These are phyloP conservation scores for Cerastis leucographa DNA, from an alignment of 2,888 invertebrate genomes.

Conservation along the genomic window DNA sequence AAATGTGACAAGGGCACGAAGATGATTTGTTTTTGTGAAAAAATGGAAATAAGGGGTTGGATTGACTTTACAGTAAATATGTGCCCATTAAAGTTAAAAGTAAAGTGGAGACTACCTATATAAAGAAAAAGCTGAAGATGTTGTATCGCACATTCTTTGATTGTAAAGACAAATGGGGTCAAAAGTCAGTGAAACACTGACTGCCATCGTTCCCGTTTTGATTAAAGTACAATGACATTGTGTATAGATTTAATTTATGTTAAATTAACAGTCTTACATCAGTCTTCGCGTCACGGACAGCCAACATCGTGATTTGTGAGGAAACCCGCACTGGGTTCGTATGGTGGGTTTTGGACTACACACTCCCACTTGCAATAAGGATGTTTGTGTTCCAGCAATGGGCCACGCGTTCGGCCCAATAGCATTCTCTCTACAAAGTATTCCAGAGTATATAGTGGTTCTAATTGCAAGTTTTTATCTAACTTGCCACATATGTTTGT, in stretches of 20 bases:
- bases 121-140: background rate
- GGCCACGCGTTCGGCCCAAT: background rate
- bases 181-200: constrained; percentile 45
- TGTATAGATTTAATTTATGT: background rate
- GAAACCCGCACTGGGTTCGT: background rate
- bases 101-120: background rate
- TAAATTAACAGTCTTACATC: background rate
- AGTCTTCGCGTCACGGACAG: background rate
- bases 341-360: background rate
- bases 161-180: constrained; percentile 37
- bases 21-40: background rate
- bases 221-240: constrained; percentile 47
- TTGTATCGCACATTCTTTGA: background rate
- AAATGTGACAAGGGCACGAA: too few species aligned
- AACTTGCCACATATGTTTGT: too few species aligned
- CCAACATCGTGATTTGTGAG: background rate
- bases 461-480: too few species aligned
- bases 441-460: background rate
- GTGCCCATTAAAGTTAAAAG: background rate
- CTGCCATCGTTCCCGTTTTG: constrained; percentile 21
- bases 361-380: background rate
- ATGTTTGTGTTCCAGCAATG: background rate
- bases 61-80: background rate
- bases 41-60: background rate
- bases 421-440: background rate